Evolutionary conservation across 2,797 vertebrate genomes (phyloP).

Genomic region (Vultur gryphus): DNA sequence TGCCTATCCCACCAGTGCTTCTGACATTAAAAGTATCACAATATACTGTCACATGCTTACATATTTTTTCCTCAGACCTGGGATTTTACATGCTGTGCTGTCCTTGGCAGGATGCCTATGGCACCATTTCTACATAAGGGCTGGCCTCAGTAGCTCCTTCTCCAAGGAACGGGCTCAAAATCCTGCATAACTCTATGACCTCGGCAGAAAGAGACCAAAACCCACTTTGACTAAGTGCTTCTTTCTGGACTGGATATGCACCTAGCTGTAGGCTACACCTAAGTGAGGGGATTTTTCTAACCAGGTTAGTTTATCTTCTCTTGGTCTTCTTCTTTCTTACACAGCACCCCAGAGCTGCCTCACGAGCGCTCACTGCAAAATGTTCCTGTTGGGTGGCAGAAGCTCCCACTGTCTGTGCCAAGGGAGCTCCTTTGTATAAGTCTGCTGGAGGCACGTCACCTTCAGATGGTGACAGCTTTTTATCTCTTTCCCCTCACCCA

Average conservation of each 20-base stretch:
- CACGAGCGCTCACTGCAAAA: neutral
- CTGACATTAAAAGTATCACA: neutral
- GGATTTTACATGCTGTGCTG: neutral
- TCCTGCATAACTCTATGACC: neutral
- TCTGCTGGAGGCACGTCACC: neutral
- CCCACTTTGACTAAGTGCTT: neutral
- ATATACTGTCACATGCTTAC: neutral
- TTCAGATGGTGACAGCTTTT: neutral
- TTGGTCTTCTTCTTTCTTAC: neutral
- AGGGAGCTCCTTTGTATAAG: neutral
- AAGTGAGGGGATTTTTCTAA: neutral
- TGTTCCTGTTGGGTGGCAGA: neutral
- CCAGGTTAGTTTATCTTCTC: neutral
- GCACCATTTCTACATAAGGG: neutral
- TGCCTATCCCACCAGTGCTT: neutral
- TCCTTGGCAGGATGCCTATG: neutral
- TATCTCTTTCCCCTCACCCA: accelerated
- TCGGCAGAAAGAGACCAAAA: neutral
- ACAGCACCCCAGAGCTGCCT: neutral
- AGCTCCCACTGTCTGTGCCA: neutral
- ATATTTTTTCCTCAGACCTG: neutral
- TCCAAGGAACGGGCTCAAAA: neutral
- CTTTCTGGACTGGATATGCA: neutral
- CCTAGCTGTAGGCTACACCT: neutral
- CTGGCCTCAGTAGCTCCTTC: neutral